These are phyloP conservation scores for Argyra leucocephala DNA, from an alignment of 2,888 invertebrate species.

Conservation along the genomic window DNA sequence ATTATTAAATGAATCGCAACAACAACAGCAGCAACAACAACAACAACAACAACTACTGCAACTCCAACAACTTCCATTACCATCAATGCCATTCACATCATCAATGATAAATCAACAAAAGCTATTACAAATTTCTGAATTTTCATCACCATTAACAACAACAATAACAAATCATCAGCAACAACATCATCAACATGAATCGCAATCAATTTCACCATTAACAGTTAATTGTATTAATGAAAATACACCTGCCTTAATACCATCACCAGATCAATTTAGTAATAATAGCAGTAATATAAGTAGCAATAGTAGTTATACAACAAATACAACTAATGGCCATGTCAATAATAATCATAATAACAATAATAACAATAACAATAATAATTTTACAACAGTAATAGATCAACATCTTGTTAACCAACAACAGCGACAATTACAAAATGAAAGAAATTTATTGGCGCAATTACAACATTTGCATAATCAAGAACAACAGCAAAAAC, in stretches of 20 bases:
- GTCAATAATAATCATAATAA: no score
- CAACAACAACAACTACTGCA: constrained; percentile 14
- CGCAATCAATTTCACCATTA: constrained; percentile 2
- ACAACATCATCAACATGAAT: constrained; percentile 12
- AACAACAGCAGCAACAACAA: not conserved
- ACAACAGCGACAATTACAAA: constrained; percentile 13
- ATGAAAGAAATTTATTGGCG: not conserved
- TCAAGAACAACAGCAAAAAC: not conserved
- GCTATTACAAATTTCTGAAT: constrained; percentile 19
- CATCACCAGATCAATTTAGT: constrained; percentile 12
- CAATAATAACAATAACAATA: constrained; percentile 13
- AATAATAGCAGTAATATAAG: not conserved
- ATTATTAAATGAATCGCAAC: not conserved
- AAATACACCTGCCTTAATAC: constrained; percentile 21
- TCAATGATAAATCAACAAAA: constrained; percentile 11
- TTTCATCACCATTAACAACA: not conserved
- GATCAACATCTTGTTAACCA: constrained; percentile 13
- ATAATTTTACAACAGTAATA: constrained; percentile 15
- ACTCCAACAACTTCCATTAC: constrained; percentile 15
- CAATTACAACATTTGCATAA: constrained; percentile 12
- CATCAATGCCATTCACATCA: constrained; percentile 13
- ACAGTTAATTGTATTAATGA: constrained; percentile 1
- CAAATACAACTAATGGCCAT: constrained; percentile 20
- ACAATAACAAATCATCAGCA: constrained; percentile 19
- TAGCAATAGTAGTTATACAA: constrained; percentile 14